These are phyloP conservation scores for Pseudomyrmex gracilis DNA, from an alignment of 1,140 invertebrate genomes.

Conservation along the genomic window DNA sequence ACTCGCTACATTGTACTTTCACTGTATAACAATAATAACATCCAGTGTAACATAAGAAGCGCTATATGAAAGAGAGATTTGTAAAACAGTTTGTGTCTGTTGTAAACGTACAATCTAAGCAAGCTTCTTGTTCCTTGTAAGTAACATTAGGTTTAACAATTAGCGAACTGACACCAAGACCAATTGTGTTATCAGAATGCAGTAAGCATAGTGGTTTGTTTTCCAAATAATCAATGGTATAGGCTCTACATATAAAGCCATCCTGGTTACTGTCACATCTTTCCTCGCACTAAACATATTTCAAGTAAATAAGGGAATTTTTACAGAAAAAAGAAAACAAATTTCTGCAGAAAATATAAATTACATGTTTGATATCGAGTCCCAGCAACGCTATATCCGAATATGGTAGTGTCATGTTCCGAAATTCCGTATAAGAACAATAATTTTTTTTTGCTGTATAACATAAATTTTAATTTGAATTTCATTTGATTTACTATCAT, in stretches of 20 bases:
- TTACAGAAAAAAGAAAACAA: no score
- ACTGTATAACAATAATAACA: conserved; percentile 78
- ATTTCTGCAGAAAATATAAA: not conserved
- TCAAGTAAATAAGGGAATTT: no score
- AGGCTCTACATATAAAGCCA: conserved; percentile 85
- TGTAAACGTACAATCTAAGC: conserved; percentile 85
- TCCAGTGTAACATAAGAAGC: not conserved
- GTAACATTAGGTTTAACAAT: conserved; percentile 77
- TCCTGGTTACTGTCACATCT: conserved; percentile 83
- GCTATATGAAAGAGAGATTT: not conserved
- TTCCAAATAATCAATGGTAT: conserved; percentile 77
- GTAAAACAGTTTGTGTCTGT: not conserved
- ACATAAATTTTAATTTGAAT: not conserved
- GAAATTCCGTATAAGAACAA: conserved; percentile 83
- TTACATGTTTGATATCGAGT: conserved; percentile 77
- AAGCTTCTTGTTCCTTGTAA: conserved; percentile 86
- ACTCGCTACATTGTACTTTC: conserved; percentile 84
- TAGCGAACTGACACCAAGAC: conserved; percentile 82
- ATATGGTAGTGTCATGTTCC: conserved; percentile 80
- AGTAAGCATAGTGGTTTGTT: conserved; percentile 79
- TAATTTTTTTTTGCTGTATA: conserved; percentile 78
- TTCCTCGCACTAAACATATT: conserved; percentile 83
- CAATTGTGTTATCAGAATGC: conserved; percentile 84
- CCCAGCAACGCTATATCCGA: conserved; percentile 78
- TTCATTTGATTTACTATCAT: not conserved